Evolutionary conservation across 2,888 invertebrate species (phyloP), one percentile per base, ranked within the genome.

Genomic region (Malthinus seriepunctatus): DNA sequence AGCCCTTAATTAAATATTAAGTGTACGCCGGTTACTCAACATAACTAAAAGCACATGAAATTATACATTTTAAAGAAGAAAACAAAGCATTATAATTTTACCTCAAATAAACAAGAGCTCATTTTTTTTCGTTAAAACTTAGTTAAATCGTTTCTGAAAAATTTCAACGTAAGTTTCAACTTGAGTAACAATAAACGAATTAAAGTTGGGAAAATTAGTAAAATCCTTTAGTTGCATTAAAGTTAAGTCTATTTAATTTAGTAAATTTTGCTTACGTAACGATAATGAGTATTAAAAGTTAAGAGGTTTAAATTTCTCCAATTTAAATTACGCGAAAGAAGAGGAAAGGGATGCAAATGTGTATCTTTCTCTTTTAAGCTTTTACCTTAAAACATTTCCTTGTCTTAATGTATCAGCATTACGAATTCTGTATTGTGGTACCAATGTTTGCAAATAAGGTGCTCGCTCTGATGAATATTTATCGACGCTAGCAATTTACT

Each of bases 391-490:
- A 52, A 59, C 51, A 46, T 54, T 56, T 56, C 48, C 51, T 23
- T 46, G 47, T 56, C 42, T 51, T 51, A 60, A 56, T 56, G 50
- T 56, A 56, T 60, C 52, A 52, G 52, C 33, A 56, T 60, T 55
- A 56, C 32, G 46, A 49, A 48, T 44, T 38, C 53, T 51, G 52
- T 52, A 47, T 54, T 54, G 54, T 49, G 39, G 50, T 50, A 45
- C 33, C 58, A 44, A 54, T 56, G 56, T 61, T 52, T 56, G 56
- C 52, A 45, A 49, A 56, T 34, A 53, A 56, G 56, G 60, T 61
- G 56, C 38, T 23, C 23, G 56, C 47, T 46, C 31, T 46, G 56
- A 61, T 61, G 60, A 61, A 61, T 61, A 61, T 61, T 61, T 61
- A 61, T 56, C 49, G 53, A 42, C 51, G 53, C 47, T 56, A 47